Evolutionary conservation across 2,888 invertebrate genomes (phyloP).

Genomic region (Yponomeuta cagnagella): DNA sequence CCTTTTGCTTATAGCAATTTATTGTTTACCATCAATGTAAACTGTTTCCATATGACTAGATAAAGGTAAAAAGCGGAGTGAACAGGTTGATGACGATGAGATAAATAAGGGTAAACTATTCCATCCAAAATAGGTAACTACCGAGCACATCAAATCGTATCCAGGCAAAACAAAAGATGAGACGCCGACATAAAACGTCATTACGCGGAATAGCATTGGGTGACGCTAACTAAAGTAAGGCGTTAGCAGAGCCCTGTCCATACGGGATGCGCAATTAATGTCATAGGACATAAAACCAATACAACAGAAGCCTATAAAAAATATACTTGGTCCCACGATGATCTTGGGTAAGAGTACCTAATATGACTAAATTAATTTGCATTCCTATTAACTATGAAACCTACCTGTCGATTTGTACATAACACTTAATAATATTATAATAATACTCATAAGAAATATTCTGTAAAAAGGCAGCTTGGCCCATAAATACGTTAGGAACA

Average conservation of each 20-base stretch:
- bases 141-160: not conserved
- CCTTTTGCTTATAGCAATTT: too few relatives aligned
- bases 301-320: not conserved
- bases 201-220: not conserved
- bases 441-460: too few relatives aligned
- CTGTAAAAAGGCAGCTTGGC: too few relatives aligned
- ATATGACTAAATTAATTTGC: too few relatives aligned
- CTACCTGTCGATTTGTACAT: too few relatives aligned
- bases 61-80: not conserved
- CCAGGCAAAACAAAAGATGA: conserved; percentile 2
- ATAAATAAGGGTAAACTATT: not conserved
- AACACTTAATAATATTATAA: too few relatives aligned
- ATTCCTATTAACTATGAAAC: too few relatives aligned
- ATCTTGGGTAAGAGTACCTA: too few relatives aligned
- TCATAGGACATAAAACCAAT: not conserved
- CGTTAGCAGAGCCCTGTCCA: not conserved
- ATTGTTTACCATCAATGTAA: too few relatives aligned
- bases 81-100: not conserved
- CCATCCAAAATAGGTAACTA: not conserved
- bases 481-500: too few relatives aligned
- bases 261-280: not conserved
- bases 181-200: not conserved
- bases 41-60: not conserved
- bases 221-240: not conserved
- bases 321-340: not conserved